Base-by-base conservation (phyloP, 2,888 invertebrate genomes). In the Pristionchus japonicus region DNA sequence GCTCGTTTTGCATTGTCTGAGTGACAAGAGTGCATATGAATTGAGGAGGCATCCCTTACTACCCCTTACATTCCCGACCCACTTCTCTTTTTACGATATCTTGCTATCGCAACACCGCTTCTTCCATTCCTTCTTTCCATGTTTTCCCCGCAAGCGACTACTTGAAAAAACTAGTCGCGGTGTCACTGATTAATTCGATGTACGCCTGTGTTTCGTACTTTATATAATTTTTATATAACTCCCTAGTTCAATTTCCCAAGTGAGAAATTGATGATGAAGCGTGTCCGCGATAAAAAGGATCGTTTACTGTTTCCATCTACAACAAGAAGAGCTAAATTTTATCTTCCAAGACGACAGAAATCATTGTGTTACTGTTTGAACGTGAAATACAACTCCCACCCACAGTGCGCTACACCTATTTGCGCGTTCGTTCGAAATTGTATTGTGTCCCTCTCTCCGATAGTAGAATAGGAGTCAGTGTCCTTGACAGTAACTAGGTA, bases 371-470 rank as follows among this genome's bases (percentile, higher is more conserved):
- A n/a, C n/a, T n/a, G n/a, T n/a, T n/a, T n/a, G n/a, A n/a, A n/a
- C n/a, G n/a, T n/a, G n/a, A n/a, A n/a, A n/a, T n/a, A n/a, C n/a
- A n/a, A n/a, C 43, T 9, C 43, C 67, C 67, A 27, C 67, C 67
- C 67, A 37, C 67, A 67, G 37, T 7, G 31, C 31, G 15, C 34
- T 34, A 7, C 31, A 67, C 37, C 37, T 40, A 40, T 34, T 84
- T 83, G 86, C 61, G 43, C 31, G 23, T 31, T 64, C 49, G 47
- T 74, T 37, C 85, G 61, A 61, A 70, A 47, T 47, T 84, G 23
- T 43, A 34, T 52, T 86, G 86, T 77, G 43, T 40, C 88, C 43
- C 57, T 80, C 67, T 61, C 77, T 83, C 57, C 40, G 70, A 61
- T 34, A 61, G 27, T 86, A 85, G 47, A 77, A 40, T 40, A 40